Conservation (phyloP, 2,888 invertebrate genomes). For the Sarcophaga caerulescens region DNA sequence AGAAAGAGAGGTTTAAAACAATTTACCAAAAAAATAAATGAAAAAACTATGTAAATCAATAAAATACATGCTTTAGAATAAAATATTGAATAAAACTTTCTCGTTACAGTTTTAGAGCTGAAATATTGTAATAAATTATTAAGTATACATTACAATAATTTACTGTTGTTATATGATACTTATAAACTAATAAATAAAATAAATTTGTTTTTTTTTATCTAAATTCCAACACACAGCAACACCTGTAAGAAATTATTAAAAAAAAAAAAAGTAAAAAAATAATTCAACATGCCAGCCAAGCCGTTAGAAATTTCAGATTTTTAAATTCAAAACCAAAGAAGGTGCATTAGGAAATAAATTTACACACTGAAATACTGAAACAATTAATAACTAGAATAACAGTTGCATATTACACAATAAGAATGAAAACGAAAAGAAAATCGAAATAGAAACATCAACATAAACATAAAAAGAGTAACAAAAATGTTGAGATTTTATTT, state of each 20-base stretch:
- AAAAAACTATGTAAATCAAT: no score
- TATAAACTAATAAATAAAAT: slow-evolving; percentile 25
- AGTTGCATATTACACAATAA: slow-evolving; percentile 4
- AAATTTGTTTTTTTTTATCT: slow-evolving; percentile 45
- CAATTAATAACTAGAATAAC: not conserved
- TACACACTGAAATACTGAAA: not conserved
- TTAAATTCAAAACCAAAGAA: no score
- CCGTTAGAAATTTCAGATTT: not conserved
- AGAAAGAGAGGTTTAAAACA: not conserved
- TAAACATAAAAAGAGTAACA: slow-evolving; percentile 40
- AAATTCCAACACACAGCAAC: slow-evolving; percentile 71
- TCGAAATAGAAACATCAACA: not conserved
- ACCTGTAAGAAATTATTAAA: slow-evolving; percentile 63
- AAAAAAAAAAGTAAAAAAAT: slow-evolving; percentile 36
- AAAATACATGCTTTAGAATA: slow-evolving; percentile 52
- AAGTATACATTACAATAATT: slow-evolving; percentile 34
- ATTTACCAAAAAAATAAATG: slow-evolving; percentile 35
- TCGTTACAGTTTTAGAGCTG: slow-evolving; percentile 41
- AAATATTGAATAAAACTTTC: slow-evolving; percentile 34
- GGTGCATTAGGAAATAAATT: not conserved
- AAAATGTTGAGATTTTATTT: slow-evolving; percentile 50
- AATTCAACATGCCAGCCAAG: slow-evolving; percentile 30
- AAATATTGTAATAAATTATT: slow-evolving; percentile 32
- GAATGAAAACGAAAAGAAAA: slow-evolving; percentile 29
- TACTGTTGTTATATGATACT: not conserved